Conservation (phyloP, 2,888 invertebrate genomes). For the Mimas tiliae region DNA sequence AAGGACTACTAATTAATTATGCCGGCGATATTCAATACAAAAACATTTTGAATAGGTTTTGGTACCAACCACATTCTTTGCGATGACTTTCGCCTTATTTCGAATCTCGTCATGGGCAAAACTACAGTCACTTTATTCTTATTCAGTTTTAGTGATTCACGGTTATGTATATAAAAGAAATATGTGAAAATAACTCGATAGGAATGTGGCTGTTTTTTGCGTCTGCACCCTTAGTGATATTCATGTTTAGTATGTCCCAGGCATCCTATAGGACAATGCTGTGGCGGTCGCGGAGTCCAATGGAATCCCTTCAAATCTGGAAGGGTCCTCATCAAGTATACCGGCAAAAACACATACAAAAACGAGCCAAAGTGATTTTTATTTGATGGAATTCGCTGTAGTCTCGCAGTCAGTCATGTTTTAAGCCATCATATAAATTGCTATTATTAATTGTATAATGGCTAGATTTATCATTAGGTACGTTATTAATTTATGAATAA, state of each 20-base stretch:
- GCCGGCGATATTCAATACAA: background rate
- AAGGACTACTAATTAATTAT: no score
- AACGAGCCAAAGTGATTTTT: constrained; percentile 74
- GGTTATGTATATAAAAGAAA: constrained; percentile 24
- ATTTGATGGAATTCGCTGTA: constrained; percentile 78
- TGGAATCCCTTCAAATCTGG: constrained; percentile 75
- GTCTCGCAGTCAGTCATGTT: constrained; percentile 32
- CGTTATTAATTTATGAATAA: no score
- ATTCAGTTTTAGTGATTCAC: constrained; percentile 21
- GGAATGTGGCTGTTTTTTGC: constrained; percentile 29
- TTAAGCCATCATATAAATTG: background rate
- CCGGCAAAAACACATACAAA: constrained; percentile 76
- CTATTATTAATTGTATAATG: no score
- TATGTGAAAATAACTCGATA: constrained; percentile 28
- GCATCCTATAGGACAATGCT: constrained; percentile 51
- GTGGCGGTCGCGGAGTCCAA: constrained; percentile 42
- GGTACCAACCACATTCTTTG: background rate
- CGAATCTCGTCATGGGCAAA: constrained; percentile 1
- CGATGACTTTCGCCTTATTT: background rate
- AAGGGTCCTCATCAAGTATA: constrained; percentile 73
- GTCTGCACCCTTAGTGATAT: constrained; percentile 28
- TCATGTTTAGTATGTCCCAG: constrained; percentile 29
- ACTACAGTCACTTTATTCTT: background rate
- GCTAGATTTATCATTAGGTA: no score
- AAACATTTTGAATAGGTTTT: background rate